Percentiles rank a stretch among this genome's conserved stretches.
Evolutionary conservation across 2,888 invertebrate species (phyloP).

Genomic region (Acronicta aceris): DNA sequence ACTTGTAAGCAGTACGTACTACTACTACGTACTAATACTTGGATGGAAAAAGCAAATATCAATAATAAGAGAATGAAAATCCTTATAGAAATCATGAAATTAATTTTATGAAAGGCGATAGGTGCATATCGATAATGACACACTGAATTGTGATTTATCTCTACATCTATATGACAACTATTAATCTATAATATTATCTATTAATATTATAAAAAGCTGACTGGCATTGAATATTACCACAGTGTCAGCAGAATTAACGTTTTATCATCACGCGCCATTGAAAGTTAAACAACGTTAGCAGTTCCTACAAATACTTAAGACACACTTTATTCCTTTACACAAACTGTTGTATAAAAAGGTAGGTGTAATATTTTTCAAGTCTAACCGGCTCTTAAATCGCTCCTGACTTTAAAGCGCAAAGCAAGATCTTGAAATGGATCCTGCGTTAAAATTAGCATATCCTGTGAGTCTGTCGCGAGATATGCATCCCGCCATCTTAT

Average conservation of each 20-base stretch:
- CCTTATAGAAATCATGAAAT: background rate
- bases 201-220: constrained; percentile 4
- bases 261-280: constrained; percentile 15
- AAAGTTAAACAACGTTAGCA: background rate
- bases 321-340: constrained; percentile 3
- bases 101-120: background rate
- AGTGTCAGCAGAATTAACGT: constrained; percentile 1
- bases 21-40: too few relatives aligned
- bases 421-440: constrained; percentile 49
- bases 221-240: constrained; percentile 6
- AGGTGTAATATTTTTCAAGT: constrained; percentile 35
- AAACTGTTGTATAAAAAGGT: constrained; percentile 9
- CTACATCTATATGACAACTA: background rate
- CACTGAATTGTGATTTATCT: constrained; percentile 14
- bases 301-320: constrained; percentile 8
- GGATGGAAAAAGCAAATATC: too few relatives aligned
- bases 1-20: too few relatives aligned
- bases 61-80: too few relatives aligned
- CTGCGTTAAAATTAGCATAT: constrained; percentile 59
- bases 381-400: constrained; percentile 32
- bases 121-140: background rate
- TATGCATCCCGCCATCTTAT: constrained; percentile 38
- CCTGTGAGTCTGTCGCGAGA: constrained; percentile 55
- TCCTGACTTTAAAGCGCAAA: constrained; percentile 41
- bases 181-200: constrained; percentile 19